A percentile compares a stretch with the other conserved stretches of the same genome.
These are phyloP conservation scores for Coregonus sp. DNA, from an alignment of 2,797 vertebrate genomes.

Conservation along the genomic window DNA sequence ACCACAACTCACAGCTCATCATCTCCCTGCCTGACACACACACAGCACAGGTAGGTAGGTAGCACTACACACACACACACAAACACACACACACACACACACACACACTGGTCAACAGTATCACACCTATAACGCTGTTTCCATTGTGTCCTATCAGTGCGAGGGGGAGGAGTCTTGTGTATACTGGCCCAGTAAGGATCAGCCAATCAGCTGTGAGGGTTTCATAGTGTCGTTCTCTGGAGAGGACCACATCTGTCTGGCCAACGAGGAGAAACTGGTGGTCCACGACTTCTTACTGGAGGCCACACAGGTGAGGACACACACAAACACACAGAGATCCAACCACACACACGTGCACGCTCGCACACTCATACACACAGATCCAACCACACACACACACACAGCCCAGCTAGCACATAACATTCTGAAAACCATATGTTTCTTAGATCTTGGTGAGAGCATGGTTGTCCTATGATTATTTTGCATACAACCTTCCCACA, in stretches of 20 bases:
- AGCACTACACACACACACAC: background rate
- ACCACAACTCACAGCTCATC: conserved; percentile 87
- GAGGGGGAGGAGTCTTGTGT: conserved; percentile 78
- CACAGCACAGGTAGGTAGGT: conserved; percentile 4
- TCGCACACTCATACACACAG: background rate
- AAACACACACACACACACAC: conserved; percentile 60
- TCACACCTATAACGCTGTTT: background rate
- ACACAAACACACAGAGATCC: background rate
- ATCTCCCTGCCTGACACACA: conserved; percentile 87
- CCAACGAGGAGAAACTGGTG: conserved; percentile 86
- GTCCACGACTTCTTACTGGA: conserved; percentile 90
- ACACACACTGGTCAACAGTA: conserved; percentile 35
- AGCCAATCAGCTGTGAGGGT: conserved; percentile 88
- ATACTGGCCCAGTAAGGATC: conserved; percentile 91
- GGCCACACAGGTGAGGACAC: conserved; percentile 83
- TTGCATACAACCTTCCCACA: no score
- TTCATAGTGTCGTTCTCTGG: conserved; percentile 86
- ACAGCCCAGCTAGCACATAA: no score
- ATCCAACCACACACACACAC: background rate
- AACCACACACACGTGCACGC: background rate
- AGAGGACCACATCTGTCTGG: conserved; percentile 85
- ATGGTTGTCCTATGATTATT: no score
- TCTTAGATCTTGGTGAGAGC: no score
- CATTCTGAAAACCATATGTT: no score
- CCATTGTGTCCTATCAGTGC: conserved; percentile 43